Conservation (phyloP, 1,140 invertebrate species). For the Macrobrachium nipponense region DNA sequence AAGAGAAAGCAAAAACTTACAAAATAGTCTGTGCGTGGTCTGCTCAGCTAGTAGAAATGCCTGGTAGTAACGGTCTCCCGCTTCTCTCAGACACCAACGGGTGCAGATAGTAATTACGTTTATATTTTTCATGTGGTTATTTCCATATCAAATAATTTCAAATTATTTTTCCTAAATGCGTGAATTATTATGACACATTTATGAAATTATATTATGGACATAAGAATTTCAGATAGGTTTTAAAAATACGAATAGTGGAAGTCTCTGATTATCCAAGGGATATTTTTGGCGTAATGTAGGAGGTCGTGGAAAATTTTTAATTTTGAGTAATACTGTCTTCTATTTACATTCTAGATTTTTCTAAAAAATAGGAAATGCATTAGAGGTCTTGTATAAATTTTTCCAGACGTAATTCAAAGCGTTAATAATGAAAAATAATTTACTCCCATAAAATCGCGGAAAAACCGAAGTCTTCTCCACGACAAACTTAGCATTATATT, state of each 20-base stretch:
- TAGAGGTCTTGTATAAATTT: constrained; percentile 14
- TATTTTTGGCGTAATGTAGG: constrained; percentile 52
- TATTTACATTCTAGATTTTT: neutral
- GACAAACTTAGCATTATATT: constrained; percentile 26
- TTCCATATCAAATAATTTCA: neutral
- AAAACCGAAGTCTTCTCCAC: constrained; percentile 61
- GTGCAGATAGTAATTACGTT: constrained; percentile 36
- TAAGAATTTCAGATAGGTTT: neutral
- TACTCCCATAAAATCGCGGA: constrained; percentile 54
- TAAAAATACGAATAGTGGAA: constrained; percentile 46
- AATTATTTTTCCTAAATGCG: constrained; percentile 29
- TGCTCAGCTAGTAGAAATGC: neutral
- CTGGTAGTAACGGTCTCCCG: constrained; percentile 7
- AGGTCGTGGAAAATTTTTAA: constrained; percentile 55
- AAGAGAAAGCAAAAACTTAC: too few relatives aligned
- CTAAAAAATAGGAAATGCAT: constrained; percentile 43
- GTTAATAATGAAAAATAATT: constrained; percentile 47
- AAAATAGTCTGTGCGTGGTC: too few relatives aligned
- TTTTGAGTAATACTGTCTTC: constrained; percentile 8
- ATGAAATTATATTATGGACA: neutral
- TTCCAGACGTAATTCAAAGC: constrained; percentile 1
- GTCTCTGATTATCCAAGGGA: constrained; percentile 43
- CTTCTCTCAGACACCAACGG: constrained; percentile 21
- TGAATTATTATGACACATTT: constrained; percentile 4
- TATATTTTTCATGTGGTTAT: constrained; percentile 36